These are phyloP conservation scores for Seriola quinqueradiata DNA, from an alignment of 2,113 vertebrate species.

Conservation along the genomic window DNA sequence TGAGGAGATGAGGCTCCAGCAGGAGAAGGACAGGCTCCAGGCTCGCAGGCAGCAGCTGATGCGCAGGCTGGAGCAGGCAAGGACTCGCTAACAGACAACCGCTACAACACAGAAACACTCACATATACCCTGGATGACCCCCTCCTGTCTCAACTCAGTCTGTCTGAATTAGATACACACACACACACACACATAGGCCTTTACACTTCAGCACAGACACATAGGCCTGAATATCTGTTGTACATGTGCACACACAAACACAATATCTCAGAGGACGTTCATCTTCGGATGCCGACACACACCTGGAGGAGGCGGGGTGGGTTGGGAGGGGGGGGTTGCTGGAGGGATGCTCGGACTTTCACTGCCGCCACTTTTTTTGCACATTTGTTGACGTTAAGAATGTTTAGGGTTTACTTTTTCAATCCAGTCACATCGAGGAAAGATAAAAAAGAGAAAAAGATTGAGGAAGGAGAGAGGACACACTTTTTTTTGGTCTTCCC, in stretches of 20 bases:
- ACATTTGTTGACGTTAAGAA: constrained; percentile 99
- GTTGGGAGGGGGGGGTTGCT: constrained; percentile 28
- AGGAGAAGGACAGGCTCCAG: constrained; percentile 93
- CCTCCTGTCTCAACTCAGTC: constrained; percentile 33
- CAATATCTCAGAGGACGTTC: constrained; percentile 68
- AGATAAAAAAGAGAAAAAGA: constrained; percentile 65
- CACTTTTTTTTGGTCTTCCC: constrained; percentile 51
- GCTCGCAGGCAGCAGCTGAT: constrained; percentile 91
- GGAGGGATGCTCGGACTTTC: constrained; percentile 85
- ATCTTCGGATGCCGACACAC: constrained; percentile 55
- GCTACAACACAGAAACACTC: constrained; percentile 72
- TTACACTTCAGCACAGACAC: constrained; percentile 54
- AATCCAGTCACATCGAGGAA: constrained; percentile 89
- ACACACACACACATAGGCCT: constrained; percentile 51
- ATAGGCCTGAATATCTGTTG: constrained; percentile 50
- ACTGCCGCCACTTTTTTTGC: constrained; percentile 90
- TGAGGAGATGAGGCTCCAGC: constrained; percentile 90
- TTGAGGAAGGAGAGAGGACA: constrained; percentile 52
- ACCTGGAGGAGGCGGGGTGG: constrained; percentile 32
- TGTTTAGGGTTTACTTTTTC: constrained; percentile 95
- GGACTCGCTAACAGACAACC: constrained; percentile 91
- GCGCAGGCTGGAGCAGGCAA: constrained; percentile 90
- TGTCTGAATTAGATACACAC: constrained; percentile 28
- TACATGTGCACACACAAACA: constrained; percentile 49
- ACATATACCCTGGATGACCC: constrained; percentile 58